Conservation (phyloP, 2,113 vertebrate species). For the human region GRCh38 chr14:101588001-101588500, state of each 20-base stretch:
- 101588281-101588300: neutral
- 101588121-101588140: neutral
- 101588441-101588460: neutral
- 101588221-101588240: neutral
- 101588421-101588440: rapidly evolving
- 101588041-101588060: rapidly evolving
- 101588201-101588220: rapidly evolving
- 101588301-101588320: rapidly evolving
- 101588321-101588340: rapidly evolving
- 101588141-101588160: neutral
- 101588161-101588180: neutral
- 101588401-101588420: neutral
- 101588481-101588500: neutral
- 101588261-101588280: neutral
- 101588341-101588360: rapidly evolving
- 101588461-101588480: neutral
- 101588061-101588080: neutral
- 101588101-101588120: rapidly evolving
- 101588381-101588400: too few species aligned
- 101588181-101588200: neutral
- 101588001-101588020: neutral
- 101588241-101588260: too few species aligned
- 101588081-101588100: rapidly evolving
- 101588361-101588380: neutral
- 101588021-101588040: neutral